These are phyloP conservation scores for Leptinotarsa peninsularis DNA, from an alignment of 2,888 invertebrate species.

Conservation along the genomic window DNA sequence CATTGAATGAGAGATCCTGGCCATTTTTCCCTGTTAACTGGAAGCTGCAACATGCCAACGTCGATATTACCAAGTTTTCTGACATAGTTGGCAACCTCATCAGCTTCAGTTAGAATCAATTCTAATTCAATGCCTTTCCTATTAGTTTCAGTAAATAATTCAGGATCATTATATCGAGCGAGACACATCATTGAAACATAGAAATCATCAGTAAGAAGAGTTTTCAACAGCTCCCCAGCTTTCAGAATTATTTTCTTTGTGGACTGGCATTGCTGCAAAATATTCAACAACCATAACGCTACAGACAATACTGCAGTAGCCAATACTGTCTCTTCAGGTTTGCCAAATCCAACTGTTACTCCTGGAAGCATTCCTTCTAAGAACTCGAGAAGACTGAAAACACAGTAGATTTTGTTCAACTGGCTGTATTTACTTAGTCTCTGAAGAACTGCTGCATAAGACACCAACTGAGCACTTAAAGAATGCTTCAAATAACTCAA, in stretches of 20 bases:
- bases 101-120: conserved; percentile 61
- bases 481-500: conserved; percentile 94
- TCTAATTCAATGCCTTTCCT: conserved; percentile 81
- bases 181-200: conserved; percentile 85
- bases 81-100: conserved; percentile 51
- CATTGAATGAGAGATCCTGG: conserved; percentile 71
- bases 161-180: conserved; percentile 83
- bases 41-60: conserved; percentile 52
- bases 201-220: conserved; percentile 74
- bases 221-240: conserved; percentile 73
- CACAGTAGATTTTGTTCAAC: conserved; percentile 84
- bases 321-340: conserved; percentile 88
- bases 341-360: conserved; percentile 76
- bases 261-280: conserved; percentile 70
- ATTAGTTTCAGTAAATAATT: conserved; percentile 69
- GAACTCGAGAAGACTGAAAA: conserved; percentile 87
- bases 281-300: conserved; percentile 84
- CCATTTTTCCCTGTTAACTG: conserved; percentile 57
- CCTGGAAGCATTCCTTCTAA: conserved; percentile 76
- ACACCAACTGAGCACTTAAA: conserved; percentile 89
- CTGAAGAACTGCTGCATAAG: conserved; percentile 89
- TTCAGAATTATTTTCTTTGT: conserved; percentile 72
- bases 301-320: conserved; percentile 86
- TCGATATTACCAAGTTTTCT: conserved; percentile 57
- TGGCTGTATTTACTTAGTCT: conserved; percentile 91